Evolutionary conservation across 1,140 invertebrate genomes (phyloP).

Genomic region (Aphis craccivora): DNA sequence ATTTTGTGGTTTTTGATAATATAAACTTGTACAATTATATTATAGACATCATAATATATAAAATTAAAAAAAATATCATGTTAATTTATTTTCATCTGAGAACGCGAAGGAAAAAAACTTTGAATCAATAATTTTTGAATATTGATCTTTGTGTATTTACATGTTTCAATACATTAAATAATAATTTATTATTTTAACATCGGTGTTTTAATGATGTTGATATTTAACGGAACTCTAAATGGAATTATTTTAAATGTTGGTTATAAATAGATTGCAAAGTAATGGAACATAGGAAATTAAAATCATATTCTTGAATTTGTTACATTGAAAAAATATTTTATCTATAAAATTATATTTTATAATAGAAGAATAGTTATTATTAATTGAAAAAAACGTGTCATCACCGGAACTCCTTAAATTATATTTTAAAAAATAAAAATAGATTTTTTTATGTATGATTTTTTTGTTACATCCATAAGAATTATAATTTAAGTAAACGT

Average conservation of each 20-base stretch:
- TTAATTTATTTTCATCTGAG: neutral
- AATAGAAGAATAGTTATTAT: too few relatives aligned
- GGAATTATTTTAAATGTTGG: neutral
- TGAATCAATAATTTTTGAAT: too few relatives aligned
- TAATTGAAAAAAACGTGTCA: too few relatives aligned
- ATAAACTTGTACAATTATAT: neutral
- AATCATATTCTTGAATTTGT: neutral
- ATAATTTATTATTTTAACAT: neutral
- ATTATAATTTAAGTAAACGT: too few relatives aligned
- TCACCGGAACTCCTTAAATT: too few relatives aligned
- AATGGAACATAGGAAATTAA: neutral
- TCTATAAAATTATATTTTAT: too few relatives aligned
- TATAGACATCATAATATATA: neutral
- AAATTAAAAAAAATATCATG: neutral
- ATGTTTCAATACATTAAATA: neutral
- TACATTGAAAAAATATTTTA: too few relatives aligned
- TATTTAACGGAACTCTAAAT: neutral
- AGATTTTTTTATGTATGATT: too few relatives aligned
- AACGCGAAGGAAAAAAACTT: neutral
- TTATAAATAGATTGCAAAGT: neutral
- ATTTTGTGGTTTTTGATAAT: neutral
- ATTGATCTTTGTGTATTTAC: neutral
- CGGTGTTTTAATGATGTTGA: neutral
- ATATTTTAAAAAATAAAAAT: too few relatives aligned
- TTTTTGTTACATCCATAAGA: too few relatives aligned